Evolutionary conservation across 2,888 invertebrate species (phyloP), one percentile per base, ranked within the genome.

Genomic region (Pantelozetes paolii): DNA sequence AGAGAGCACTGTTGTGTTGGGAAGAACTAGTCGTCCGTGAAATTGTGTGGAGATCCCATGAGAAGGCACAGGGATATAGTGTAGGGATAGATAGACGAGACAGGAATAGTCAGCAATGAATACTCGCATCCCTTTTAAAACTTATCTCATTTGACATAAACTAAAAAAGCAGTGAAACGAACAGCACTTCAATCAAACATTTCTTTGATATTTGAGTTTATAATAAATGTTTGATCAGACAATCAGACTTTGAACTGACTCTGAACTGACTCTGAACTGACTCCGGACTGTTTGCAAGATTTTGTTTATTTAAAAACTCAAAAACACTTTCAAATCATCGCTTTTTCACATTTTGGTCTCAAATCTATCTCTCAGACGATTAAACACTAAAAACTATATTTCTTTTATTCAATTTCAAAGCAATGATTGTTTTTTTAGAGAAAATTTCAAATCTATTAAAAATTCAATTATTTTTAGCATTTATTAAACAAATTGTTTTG

Each of bases 61-160:
- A 62, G 62, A 62, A 62, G 32, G 6, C 62, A 30, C 11, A 30
- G 62, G 32, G 62, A 62, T 57, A 57, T 57, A 57, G 57, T 9
- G 23, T 57, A 57, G 11, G 26, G 18, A 57, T 8, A 57, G 57
- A 57, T 20, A 57, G 57, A 57, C 50, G 57, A 57, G 57, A 57
- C 30, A 57, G 26, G 13, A 13, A 57, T 2, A 57, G 26, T 23
- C 23, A 57, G 57, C 57, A 57, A 18, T 9, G 62, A 28, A 62
- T 30, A 30, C 28, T 30, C 18, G 62, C 62, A 62, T 62, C 32
- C 28, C 30, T 62, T 62, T 62, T 54, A 23, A 62, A 62, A 62
- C 30, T 62, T 62, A 62, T 62, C 62, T 62, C 62, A 62, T 62
- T 62, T 62, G 62, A 62, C 62, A 62, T 30, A 62, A 62, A 62